Conservation (phyloP, 1,140 invertebrate genomes). For the Acyrthosiphon pisum region DNA sequence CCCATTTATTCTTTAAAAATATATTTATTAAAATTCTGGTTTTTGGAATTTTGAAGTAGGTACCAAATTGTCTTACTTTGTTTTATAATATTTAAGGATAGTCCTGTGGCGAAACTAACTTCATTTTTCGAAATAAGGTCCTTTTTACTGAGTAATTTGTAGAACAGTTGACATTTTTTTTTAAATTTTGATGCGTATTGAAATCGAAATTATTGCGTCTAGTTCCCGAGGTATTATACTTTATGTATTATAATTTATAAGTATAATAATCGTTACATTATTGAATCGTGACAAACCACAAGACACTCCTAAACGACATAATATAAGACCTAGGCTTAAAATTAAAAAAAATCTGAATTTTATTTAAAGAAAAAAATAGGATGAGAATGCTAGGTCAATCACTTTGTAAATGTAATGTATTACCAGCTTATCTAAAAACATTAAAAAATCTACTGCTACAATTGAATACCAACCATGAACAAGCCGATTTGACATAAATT, state of each 20-base stretch:
- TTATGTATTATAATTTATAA: background rate
- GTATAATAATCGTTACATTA: background rate
- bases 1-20: background rate
- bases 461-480: background rate
- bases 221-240: background rate
- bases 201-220: background rate
- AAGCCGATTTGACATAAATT: background rate
- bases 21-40: background rate
- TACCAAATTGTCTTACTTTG: too few relatives aligned
- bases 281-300: background rate
- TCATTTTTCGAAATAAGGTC: background rate
- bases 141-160: background rate
- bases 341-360: background rate
- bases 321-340: too few relatives aligned
- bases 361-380: background rate
- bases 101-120: background rate
- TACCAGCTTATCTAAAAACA: background rate
- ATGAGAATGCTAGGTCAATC: background rate
- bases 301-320: background rate
- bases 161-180: background rate
- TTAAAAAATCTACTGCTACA: background rate
- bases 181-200: background rate
- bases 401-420: background rate
- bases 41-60: background rate
- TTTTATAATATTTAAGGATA: background rate